These are phyloP conservation scores for Laspeyria flexula DNA, from an alignment of 2,888 invertebrate species.

Conservation along the genomic window DNA sequence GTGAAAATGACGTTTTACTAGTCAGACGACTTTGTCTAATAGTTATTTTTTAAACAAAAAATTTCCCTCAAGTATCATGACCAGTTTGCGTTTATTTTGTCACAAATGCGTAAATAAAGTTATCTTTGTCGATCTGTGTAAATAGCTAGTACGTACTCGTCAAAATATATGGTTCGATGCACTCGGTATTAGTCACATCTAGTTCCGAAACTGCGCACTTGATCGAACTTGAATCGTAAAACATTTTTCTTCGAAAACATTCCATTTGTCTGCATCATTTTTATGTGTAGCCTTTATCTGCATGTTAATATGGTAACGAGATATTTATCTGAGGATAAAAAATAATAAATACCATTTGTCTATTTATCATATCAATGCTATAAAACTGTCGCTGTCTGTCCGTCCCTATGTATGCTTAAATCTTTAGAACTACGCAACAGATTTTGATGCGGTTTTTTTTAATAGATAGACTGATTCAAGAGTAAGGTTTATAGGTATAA, in stretches of 20 bases:
- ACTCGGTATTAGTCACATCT: slow-evolving; percentile 48
- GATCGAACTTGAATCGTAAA: background rate
- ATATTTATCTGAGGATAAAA: too few relatives aligned
- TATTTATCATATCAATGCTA: too few relatives aligned
- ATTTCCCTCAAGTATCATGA: slow-evolving; percentile 25
- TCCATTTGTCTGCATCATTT: background rate
- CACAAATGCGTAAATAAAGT: slow-evolving; percentile 53
- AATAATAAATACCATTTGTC: too few relatives aligned
- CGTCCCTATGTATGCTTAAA: too few relatives aligned
- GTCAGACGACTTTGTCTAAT: background rate
- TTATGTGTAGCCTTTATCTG: background rate
- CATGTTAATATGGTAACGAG: background rate
- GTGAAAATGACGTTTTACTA: too few relatives aligned
- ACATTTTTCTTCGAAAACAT: background rate
- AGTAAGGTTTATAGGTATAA: too few relatives aligned
- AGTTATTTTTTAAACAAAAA: background rate
- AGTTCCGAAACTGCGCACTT: slow-evolving; percentile 34
- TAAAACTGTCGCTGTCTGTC: too few relatives aligned
- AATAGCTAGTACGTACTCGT: slow-evolving; percentile 42
- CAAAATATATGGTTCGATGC: slow-evolving; percentile 57
- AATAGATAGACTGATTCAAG: too few relatives aligned
- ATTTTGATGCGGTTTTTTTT: too few relatives aligned
- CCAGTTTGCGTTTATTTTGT: slow-evolving; percentile 54
- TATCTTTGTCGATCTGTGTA: slow-evolving; percentile 49
- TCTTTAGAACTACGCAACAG: too few relatives aligned